phyloP scores from a whole-genome alignment of 1,140 invertebrate species.

The Cyphomyrmex costatus region DNA sequence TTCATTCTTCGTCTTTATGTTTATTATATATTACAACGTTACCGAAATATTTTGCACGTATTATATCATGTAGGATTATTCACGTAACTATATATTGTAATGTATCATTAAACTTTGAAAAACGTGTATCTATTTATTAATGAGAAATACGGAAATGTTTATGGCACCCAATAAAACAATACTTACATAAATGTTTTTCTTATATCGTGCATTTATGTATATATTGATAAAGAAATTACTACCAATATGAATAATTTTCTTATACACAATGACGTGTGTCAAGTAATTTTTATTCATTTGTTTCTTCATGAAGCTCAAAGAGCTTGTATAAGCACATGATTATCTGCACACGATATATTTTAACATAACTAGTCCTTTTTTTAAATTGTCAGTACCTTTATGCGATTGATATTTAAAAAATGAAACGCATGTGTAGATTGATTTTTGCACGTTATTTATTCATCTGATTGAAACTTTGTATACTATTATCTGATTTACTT shows the following conservation, averaged over 20 bases:
- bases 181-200: not conserved
- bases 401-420: not conserved
- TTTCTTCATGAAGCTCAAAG: not conserved
- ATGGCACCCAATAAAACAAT: not conserved
- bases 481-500: no score
- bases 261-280: not conserved
- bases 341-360: not conserved
- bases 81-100: not conserved
- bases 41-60: not conserved
- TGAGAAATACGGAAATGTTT: not conserved
- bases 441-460: not conserved
- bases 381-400: not conserved
- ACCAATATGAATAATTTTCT: not conserved
- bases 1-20: not conserved
- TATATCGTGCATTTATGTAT: not conserved
- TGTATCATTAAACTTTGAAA: not conserved
- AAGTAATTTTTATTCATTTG: not conserved
- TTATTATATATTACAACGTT: constrained; percentile 13
- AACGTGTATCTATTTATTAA: not conserved
- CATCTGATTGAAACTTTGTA: not conserved
- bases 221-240: not conserved
- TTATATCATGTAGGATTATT: not conserved
- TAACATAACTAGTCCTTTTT: not conserved
- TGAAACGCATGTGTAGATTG: not conserved
- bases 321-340: not conserved